Conservation (phyloP, 2,888 invertebrate species). For the Tinea pellionella region DNA sequence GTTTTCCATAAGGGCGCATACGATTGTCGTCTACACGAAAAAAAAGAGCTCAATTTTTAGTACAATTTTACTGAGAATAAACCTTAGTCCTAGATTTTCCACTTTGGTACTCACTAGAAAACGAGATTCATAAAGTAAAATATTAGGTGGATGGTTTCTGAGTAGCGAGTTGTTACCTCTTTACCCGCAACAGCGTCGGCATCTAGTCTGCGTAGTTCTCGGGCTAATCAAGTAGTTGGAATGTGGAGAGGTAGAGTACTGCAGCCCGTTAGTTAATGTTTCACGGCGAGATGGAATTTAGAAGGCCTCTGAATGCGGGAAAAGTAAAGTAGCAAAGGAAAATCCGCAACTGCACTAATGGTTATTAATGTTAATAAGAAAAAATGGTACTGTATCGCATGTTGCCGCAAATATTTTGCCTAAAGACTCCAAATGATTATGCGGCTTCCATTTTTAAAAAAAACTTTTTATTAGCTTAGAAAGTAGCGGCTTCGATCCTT, state of each 20-base stretch:
- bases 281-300: conserved; percentile 15
- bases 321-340: conserved; percentile 7
- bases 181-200: not conserved
- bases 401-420: not conserved
- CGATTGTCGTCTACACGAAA: no score
- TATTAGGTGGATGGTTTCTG: not conserved
- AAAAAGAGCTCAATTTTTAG: no score
- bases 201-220: conserved; percentile 13
- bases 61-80: no score
- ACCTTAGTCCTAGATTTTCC: no score
- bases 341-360: conserved; percentile 7
- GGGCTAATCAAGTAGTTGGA: conserved; percentile 40
- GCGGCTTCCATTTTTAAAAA: not conserved
- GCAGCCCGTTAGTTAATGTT: conserved; percentile 21
- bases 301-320: conserved; percentile 12
- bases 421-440: not conserved
- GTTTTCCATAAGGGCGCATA: no score
- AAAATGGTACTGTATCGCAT: not conserved
- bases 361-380: conserved; percentile 11
- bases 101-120: no score
- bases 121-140: not conserved
- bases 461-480: not conserved
- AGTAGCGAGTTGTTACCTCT: not conserved
- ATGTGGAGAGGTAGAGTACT: conserved; percentile 32
- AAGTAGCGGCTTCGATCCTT: not conserved